Base-by-base conservation (phyloP, 2,888 invertebrate species). In the Sphinx pinastri region DNA sequence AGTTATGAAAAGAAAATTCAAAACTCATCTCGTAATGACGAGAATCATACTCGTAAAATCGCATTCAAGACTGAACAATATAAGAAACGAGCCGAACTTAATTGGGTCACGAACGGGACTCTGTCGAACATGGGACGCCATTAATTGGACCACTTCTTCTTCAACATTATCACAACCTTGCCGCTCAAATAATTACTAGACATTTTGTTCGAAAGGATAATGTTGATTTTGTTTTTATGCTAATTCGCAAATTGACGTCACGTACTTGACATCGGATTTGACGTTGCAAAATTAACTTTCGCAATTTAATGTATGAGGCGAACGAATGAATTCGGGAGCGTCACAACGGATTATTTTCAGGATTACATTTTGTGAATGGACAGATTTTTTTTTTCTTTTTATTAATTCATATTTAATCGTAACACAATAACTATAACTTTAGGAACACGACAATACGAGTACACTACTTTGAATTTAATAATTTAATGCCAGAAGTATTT, bases 91-190 rank as follows among this genome's bases (percentile, higher is more conserved):
- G 80, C 80, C 78, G 72, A 80, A 82, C 82, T 85, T 88, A 92
- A 91, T 92, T 92, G 88, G 91, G 90, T 91, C 91, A 92, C 91
- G 91, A 89, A 84, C 87, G 77, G 82, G 82, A 80, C 85, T 82
- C 81, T 89, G 89, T 90, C 86, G 88, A 88, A 89, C 89, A 89
- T 87, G 84, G 86, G 81, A 79, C 82, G 77, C 85, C 82, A 89
- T 90, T 91, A 90, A 89, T 89, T 87, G 89, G 83, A 88, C 86
- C 88, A 88, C 86, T 88, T 86, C 87, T 85, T 85, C 87, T 82
- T 83, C 84, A 79, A 83, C 88, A 88, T 84, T 85, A 86, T 83
- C 83, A 82, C 84, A 80, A 83, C 80, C 79, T 76, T 77, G 81
- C 80, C 80, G 82, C 82, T 84, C 83, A 88, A 88, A 88, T 89